These are phyloP conservation scores for Ephestia elutella DNA, from an alignment of 1,140 invertebrate genomes.

Conservation along the genomic window DNA sequence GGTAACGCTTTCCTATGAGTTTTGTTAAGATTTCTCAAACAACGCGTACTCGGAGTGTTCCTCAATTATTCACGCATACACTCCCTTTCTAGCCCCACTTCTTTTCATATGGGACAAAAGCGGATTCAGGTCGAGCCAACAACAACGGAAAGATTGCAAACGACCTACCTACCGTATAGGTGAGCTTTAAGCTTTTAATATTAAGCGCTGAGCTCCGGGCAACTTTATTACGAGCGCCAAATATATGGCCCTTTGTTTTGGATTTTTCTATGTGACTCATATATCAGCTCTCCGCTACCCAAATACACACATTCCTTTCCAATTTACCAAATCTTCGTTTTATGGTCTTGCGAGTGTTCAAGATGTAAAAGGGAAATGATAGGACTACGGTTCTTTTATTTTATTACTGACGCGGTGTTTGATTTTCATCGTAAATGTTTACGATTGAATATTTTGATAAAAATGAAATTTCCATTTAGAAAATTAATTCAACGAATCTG, in stretches of 20 bases:
- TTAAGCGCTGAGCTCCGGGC: slow-evolving; percentile 33
- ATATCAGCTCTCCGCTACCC: not conserved
- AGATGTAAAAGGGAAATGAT: slow-evolving; percentile 16
- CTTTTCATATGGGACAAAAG: slow-evolving; percentile 65
- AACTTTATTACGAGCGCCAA: slow-evolving; percentile 49
- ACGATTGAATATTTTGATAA: not conserved
- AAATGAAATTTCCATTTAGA: not conserved
- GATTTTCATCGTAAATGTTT: not conserved
- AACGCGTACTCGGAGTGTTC: slow-evolving; percentile 36
- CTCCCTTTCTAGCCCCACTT: slow-evolving; percentile 53
- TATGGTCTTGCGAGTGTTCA: slow-evolving; percentile 5
- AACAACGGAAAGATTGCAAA: slow-evolving; percentile 65
- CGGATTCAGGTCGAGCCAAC: slow-evolving; percentile 58
- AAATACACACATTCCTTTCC: not conserved
- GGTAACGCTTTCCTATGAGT: slow-evolving; percentile 42
- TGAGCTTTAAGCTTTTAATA: slow-evolving; percentile 52
- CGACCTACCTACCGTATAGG: slow-evolving; percentile 45
- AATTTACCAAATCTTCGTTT: slow-evolving; percentile 4
- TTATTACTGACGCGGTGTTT: not conserved
- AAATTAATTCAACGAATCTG: not conserved
- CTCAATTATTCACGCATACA: slow-evolving; percentile 66
- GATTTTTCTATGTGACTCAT: not conserved
- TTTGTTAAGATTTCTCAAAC: slow-evolving; percentile 52
- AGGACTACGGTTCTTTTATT: not conserved
- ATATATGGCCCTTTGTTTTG: slow-evolving; percentile 16